Conservation (phyloP, 2,888 invertebrate genomes). For the Trilocha varians region DNA sequence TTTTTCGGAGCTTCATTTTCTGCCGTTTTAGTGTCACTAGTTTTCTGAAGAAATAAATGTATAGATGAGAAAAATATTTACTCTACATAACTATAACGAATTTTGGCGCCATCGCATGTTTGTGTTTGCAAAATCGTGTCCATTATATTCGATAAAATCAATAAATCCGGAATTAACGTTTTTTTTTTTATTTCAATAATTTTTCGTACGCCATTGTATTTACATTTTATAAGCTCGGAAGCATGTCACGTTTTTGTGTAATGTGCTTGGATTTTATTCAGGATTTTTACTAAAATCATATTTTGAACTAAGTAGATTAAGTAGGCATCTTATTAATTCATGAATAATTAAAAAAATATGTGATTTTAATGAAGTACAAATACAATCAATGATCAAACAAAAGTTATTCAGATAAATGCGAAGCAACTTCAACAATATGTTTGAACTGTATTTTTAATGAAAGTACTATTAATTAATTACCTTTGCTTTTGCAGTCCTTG, state of each 20-base stretch:
- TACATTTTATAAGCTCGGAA: neutral
- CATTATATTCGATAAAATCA: too few relatives aligned
- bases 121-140: too few relatives aligned
- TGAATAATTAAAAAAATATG: too few relatives aligned
- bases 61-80: too few relatives aligned
- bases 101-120: neutral
- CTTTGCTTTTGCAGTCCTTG: slow-evolving; percentile 55
- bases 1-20: slow-evolving; percentile 52
- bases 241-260: neutral
- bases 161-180: too few relatives aligned
- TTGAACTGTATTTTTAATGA: slow-evolving; percentile 11
- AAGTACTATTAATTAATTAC: slow-evolving; percentile 28
- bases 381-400: slow-evolving; percentile 13
- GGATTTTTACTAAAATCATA: neutral
- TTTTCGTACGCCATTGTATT: neutral
- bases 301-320: too few relatives aligned
- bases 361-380: slow-evolving; percentile 7
- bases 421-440: slow-evolving; percentile 27
- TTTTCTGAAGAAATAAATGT: slow-evolving; percentile 56
- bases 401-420: slow-evolving; percentile 30
- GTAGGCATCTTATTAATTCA: too few relatives aligned
- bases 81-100: neutral
- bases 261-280: neutral
- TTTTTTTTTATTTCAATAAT: too few relatives aligned
- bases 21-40: slow-evolving; percentile 41